These are phyloP conservation scores for Cryptotermes secundus DNA, from an alignment of 1,140 invertebrate genomes.

Conservation along the genomic window DNA sequence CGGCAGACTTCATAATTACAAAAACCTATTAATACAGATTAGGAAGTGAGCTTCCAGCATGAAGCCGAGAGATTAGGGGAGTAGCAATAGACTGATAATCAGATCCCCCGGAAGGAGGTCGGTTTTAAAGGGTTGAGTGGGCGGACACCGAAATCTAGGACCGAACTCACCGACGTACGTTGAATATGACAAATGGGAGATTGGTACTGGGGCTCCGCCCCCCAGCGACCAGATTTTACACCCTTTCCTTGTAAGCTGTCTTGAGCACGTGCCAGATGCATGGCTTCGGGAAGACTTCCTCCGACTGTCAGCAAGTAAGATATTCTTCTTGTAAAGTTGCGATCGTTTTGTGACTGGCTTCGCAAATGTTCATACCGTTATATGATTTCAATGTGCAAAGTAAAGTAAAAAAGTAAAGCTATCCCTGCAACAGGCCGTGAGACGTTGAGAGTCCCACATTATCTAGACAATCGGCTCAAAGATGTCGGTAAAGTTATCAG, in stretches of 20 bases:
- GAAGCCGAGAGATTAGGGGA: background rate
- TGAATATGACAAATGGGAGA: slow-evolving; percentile 7
- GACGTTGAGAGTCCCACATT: too few species aligned
- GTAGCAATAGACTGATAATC: slow-evolving; percentile 4
- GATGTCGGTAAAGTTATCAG: too few species aligned
- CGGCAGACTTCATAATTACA: background rate
- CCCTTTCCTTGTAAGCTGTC: slow-evolving; percentile 27
- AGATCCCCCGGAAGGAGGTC: background rate
- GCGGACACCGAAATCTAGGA: background rate
- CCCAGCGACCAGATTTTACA: slow-evolving; percentile 14
- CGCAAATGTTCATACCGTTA: too few species aligned
- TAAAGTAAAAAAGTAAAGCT: too few species aligned
- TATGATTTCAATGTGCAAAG: too few species aligned
- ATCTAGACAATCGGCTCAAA: too few species aligned
- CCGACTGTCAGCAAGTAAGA: background rate
- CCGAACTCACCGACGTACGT: background rate
- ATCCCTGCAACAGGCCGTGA: too few species aligned
- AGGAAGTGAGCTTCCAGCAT: background rate
- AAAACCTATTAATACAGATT: slow-evolving; percentile 10
- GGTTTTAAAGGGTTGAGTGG: background rate
- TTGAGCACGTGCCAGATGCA: background rate
- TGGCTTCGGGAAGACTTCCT: background rate
- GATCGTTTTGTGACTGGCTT: too few species aligned
- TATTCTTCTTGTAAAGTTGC: background rate
- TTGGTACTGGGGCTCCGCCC: background rate